Evolutionary conservation across 2,888 invertebrate species (phyloP).

Genomic region (Nesidiocoris tenuis): DNA sequence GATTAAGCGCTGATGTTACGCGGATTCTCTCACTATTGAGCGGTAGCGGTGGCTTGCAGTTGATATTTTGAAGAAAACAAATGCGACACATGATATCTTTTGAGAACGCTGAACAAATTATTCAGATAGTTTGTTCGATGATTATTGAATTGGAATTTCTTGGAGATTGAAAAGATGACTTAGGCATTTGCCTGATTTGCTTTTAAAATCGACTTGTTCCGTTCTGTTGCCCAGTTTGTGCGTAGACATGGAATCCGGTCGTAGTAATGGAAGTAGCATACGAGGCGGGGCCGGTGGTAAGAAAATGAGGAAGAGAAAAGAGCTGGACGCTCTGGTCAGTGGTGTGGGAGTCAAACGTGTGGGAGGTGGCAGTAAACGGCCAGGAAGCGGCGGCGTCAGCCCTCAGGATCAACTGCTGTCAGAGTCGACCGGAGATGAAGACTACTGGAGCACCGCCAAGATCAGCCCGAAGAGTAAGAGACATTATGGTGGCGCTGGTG

Average conservation of each 20-base stretch:
- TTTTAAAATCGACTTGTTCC: not conserved
- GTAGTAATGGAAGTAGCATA: conserved; percentile 59
- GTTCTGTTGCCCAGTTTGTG: conserved; percentile 42
- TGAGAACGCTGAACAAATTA: too few species aligned
- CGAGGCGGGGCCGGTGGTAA: conserved; percentile 66
- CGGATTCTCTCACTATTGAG: too few species aligned
- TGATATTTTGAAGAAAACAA: too few species aligned
- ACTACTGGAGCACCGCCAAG: conserved; percentile 53
- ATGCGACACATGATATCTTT: too few species aligned
- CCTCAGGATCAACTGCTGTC: conserved; percentile 64
- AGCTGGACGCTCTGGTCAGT: conserved; percentile 68
- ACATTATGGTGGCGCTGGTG: conserved; percentile 53
- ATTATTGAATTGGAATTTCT: too few species aligned
- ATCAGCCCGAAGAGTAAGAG: conserved; percentile 52
- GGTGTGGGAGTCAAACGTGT: conserved; percentile 47
- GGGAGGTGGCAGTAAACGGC: conserved; percentile 51
- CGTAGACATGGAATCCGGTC: conserved; percentile 53
- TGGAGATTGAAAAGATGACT: too few species aligned
- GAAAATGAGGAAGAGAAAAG: conserved; percentile 75
- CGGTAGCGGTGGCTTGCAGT: too few species aligned
- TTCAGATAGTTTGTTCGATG: too few species aligned
- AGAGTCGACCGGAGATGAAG: conserved; percentile 63
- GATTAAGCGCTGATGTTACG: too few species aligned
- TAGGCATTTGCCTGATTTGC: not conserved
- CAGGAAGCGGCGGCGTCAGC: conserved; percentile 50